phyloP scores from a whole-genome alignment of 2,888 invertebrate species.

The Plagodis dolabraria region DNA sequence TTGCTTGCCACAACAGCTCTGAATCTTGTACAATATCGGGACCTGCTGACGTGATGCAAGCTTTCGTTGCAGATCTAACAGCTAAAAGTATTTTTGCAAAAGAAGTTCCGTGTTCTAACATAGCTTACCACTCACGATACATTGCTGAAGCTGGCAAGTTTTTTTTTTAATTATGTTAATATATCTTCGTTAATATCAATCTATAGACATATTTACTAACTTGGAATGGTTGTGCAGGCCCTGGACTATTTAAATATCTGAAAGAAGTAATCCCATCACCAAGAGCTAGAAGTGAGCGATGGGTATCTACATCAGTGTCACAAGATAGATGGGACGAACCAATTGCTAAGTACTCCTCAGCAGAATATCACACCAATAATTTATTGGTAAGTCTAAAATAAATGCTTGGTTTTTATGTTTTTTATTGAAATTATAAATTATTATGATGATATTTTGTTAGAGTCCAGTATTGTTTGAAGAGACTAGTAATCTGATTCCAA shows the following conservation, averaged over 20 bases:
- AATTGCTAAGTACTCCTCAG: constrained; percentile 84
- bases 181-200: too few relatives aligned
- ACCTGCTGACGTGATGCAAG: constrained; percentile 83
- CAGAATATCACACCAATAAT: constrained; percentile 94
- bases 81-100: constrained; percentile 48
- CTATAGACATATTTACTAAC: neutral
- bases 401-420: neutral
- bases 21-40: constrained; percentile 91
- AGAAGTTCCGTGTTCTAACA: constrained; percentile 86
- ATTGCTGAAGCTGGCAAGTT: constrained; percentile 84
- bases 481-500: constrained; percentile 89
- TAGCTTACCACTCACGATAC: constrained; percentile 93
- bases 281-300: constrained; percentile 87
- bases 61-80: constrained; percentile 77
- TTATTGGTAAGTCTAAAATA: constrained; percentile 76
- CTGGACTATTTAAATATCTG: constrained; percentile 84
- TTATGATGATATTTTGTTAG: constrained; percentile 13
- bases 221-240: constrained; percentile 45
- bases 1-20: constrained; percentile 90
- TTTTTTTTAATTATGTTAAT: neutral
- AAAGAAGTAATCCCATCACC: constrained; percentile 85
- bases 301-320: constrained; percentile 93
- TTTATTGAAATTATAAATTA: too few relatives aligned
- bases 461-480: constrained; percentile 90
- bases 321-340: constrained; percentile 82